Conservation (phyloP, 2,888 invertebrate species). For the Thumatha senex region DNA sequence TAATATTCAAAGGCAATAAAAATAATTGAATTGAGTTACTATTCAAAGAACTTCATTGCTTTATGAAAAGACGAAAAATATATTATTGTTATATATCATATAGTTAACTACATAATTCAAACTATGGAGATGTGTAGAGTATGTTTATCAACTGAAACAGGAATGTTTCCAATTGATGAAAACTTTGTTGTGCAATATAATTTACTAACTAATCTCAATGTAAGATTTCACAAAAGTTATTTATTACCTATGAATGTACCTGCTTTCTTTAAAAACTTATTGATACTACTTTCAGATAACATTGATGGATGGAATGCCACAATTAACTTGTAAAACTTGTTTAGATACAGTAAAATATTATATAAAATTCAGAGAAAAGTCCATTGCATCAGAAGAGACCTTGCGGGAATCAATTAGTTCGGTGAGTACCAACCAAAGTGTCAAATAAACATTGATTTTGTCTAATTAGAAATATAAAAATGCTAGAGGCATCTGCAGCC, state of each 20-base stretch:
- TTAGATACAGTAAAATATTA: conserved; percentile 43
- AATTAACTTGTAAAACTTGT: conserved; percentile 53
- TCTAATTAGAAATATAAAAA: no score
- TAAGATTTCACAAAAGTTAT: conserved; percentile 33
- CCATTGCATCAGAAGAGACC: conserved; percentile 41
- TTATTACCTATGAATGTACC: not conserved
- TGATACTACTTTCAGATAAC: conserved; percentile 43
- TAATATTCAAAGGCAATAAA: no score
- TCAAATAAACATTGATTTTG: no score
- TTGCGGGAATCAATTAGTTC: conserved; percentile 32
- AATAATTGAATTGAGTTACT: no score
- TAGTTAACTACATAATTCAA: no score
- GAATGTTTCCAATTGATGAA: conserved; percentile 46
- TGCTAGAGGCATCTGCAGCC: no score
- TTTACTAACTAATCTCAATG: conserved; percentile 59
- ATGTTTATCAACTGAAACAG: conserved; percentile 49
- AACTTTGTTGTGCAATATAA: conserved; percentile 51
- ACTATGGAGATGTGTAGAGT: conserved; percentile 60
- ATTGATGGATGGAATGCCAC: conserved; percentile 50
- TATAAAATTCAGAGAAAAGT: conserved; percentile 56
- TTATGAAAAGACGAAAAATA: no score
- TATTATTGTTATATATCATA: no score
- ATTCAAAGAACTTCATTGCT: no score
- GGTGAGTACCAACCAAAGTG: conserved; percentile 21
- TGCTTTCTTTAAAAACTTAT: not conserved